Base-by-base conservation (phyloP, 1,140 invertebrate genomes). In the Drosophila equinoxialis region DNA sequence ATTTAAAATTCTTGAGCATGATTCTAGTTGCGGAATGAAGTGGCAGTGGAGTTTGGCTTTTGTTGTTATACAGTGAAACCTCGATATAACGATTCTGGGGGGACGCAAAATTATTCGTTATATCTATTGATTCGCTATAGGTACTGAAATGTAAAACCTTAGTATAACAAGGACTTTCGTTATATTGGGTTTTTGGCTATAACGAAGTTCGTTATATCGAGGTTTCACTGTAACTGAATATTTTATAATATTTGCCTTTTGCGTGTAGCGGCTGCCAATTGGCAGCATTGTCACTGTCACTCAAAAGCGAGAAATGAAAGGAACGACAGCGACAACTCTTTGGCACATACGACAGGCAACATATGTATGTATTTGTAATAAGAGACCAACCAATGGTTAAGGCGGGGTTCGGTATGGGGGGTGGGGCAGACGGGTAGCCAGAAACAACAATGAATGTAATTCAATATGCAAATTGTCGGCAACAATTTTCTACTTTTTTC, bases 391-490 rank as follows among this genome's bases (percentile, higher is more conserved):
- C 26, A 35, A 30, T 33, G 51, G 23, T 20, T 51, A 42, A n/a
- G 33, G 6, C 1, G 37, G 20, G 7, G 55, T 35, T 6, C 20
- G 26, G n/a, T 37, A 51, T 42, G 30, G 71, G 30, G 71, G 59
- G 64, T 45, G 37, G 60, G 41, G 65, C 30, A 6, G 30, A 30
- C 30, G 74, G 57, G 71, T 4, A 61, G 75, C 70, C 55, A 82
- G 64, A 70, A 84, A 78, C 77, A 89, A 89, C 84, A 89, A 89
- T 89, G 80, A 77, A 71, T 78, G 84, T 89, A 89, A 89, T 89
- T 89, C 84, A 83, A 87, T 89, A 87, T 87, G 84, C 84, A 87
- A 87, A 87, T 87, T 79, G 74, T 60, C 61, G 65, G 71, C 74
- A 83, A 75, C 71, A 78, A 78, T 81, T 89, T 83, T 84, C 71